These are phyloP conservation scores for Pammene fasciana DNA, from an alignment of 2,888 invertebrate species.

Conservation along the genomic window DNA sequence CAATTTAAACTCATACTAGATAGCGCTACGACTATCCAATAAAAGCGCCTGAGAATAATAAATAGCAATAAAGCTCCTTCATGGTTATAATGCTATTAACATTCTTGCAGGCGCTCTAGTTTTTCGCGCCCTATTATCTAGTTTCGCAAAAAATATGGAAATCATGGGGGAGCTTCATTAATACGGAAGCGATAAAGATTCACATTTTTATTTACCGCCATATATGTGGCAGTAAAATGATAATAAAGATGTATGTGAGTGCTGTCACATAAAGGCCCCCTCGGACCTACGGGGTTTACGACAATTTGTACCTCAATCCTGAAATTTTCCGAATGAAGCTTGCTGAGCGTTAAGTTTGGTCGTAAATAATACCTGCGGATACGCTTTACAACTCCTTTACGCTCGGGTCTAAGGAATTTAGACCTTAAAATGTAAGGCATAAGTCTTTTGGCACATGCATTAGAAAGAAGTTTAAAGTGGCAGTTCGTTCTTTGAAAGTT, in stretches of 20 bases:
- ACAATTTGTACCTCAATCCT: slow-evolving; percentile 59
- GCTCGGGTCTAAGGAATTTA: background rate
- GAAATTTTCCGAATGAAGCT: slow-evolving; percentile 44
- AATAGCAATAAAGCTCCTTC: slow-evolving; percentile 52
- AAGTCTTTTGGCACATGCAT: background rate
- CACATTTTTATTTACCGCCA: slow-evolving; percentile 60
- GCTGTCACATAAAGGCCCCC: slow-evolving; percentile 61
- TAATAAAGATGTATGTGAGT: slow-evolving; percentile 64
- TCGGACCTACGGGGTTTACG: slow-evolving; percentile 54
- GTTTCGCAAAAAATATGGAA: slow-evolving; percentile 42
- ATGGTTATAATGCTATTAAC: slow-evolving; percentile 49
- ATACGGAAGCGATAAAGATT: slow-evolving; percentile 67
- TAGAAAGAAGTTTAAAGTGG: background rate
- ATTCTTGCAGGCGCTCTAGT: slow-evolving; percentile 56
- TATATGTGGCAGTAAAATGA: slow-evolving; percentile 67
- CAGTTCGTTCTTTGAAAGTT: slow-evolving; percentile 5
- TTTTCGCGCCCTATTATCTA: slow-evolving; percentile 40
- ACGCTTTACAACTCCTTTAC: slow-evolving; percentile 1
- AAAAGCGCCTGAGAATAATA: slow-evolving; percentile 56
- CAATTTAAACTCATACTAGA: slow-evolving; percentile 33
- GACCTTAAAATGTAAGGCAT: background rate
- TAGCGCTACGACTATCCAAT: slow-evolving; percentile 42
- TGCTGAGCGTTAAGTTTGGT: slow-evolving; percentile 45
- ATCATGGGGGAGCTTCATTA: slow-evolving; percentile 56
- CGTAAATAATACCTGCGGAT: slow-evolving; percentile 32